phyloP scores from a whole-genome alignment of 1,140 invertebrate genomes.

The Sinonovacula constricta region DNA sequence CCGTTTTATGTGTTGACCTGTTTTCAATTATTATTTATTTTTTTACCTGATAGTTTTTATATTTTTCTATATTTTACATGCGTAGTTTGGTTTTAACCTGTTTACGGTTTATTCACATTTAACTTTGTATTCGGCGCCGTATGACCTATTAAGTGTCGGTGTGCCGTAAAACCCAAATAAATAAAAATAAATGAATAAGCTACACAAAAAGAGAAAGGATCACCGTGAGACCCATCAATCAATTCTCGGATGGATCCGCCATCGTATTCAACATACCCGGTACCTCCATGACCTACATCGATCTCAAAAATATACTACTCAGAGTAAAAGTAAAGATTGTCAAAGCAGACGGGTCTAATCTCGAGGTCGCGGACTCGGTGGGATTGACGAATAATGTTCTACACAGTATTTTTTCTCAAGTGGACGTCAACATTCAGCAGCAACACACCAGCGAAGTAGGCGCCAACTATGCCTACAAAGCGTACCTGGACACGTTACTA shows the following conservation, averaged over 20 bases:
- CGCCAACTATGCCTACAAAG: slow-evolving; percentile 14
- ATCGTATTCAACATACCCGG: slow-evolving; percentile 7
- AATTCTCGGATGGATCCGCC: background rate
- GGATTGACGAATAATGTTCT: slow-evolving; percentile 11
- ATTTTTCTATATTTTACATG: no score
- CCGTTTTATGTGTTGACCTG: no score
- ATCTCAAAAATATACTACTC: background rate
- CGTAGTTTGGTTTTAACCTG: no score
- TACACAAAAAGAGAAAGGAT: background rate
- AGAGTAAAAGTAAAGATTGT: slow-evolving; percentile 4
- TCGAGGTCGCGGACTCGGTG: background rate
- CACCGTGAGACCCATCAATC: slow-evolving; percentile 26
- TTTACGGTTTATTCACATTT: no score
- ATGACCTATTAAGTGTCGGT: no score
- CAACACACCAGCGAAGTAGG: slow-evolving; percentile 16
- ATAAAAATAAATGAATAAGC: no score
- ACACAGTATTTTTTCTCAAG: slow-evolving; percentile 9
- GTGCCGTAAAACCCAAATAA: no score
- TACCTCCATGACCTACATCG: slow-evolving; percentile 16
- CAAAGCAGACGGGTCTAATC: background rate
- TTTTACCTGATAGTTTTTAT: no score
- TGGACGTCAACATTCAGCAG: slow-evolving; percentile 12
- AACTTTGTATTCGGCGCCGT: no score
- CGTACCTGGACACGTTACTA: slow-evolving; percentile 9
- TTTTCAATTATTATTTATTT: no score